A percentile compares a stretch with the other conserved stretches of the same genome.
Evolutionary conservation across 2,113 vertebrate species (phyloP).

Genomic region (Castor canadensis): DNA sequence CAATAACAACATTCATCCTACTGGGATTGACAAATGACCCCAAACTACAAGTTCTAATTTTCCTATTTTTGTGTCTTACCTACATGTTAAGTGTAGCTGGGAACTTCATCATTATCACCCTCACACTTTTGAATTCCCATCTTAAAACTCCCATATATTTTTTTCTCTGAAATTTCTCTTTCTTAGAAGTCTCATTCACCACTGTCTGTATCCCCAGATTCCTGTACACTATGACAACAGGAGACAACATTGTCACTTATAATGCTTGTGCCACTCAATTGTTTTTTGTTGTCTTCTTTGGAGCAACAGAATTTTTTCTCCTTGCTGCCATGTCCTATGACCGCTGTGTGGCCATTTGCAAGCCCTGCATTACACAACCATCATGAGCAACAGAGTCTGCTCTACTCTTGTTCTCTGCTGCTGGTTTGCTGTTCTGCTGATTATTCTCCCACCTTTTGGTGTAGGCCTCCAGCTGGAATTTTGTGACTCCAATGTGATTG

Average conservation of each 20-base stretch:
- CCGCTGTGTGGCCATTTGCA: conserved; percentile 63
- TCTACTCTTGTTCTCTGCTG: neutral
- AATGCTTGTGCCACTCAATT: conserved; percentile 66
- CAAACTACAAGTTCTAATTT: conserved; percentile 62
- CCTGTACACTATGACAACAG: conserved; percentile 54
- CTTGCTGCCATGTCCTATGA: conserved; percentile 70
- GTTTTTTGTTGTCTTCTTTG: conserved; percentile 69
- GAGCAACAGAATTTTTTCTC: conserved; percentile 72
- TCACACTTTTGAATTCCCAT: conserved; percentile 56
- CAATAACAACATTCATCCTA: conserved; percentile 66
- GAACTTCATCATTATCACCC: conserved; percentile 61
- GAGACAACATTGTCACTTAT: conserved; percentile 63
- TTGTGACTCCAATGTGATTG: conserved; percentile 64
- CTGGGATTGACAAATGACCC: conserved; percentile 63
- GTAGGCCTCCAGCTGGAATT: conserved; percentile 72
- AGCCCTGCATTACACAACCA: conserved; percentile 58
- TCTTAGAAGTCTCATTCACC: conserved; percentile 70
- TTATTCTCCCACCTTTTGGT: conserved; percentile 59
- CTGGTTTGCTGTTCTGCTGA: conserved; percentile 48
- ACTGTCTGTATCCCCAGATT: conserved; percentile 67
- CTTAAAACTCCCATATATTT: conserved; percentile 71
- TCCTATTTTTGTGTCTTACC: conserved; percentile 51
- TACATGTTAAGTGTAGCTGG: conserved; percentile 61
- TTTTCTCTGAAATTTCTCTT: conserved; percentile 70
- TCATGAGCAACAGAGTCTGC: conserved; percentile 62